Evolutionary conservation across 2,113 vertebrate genomes (phyloP).

Genomic region (Perca schrenkii): DNA sequence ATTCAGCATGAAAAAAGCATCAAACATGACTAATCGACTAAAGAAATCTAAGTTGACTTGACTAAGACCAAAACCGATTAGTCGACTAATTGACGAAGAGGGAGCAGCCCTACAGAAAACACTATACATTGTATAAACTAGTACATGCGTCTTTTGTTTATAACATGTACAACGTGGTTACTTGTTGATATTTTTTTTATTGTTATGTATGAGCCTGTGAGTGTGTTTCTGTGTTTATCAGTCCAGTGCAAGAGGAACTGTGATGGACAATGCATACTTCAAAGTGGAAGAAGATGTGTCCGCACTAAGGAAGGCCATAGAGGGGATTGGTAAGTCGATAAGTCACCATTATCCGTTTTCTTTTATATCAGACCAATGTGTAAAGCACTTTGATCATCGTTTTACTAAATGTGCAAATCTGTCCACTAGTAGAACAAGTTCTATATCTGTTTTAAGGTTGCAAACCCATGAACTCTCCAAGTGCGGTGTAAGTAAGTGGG

Average conservation of each 20-base stretch:
- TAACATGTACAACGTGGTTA: not conserved
- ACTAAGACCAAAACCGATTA: too few species aligned
- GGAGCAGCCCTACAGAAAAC: not conserved
- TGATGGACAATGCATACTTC: slow-evolving; percentile 85
- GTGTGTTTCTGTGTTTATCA: slow-evolving; percentile 56
- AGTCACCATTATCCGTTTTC: not conserved
- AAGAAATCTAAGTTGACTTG: too few species aligned
- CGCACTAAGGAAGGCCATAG: slow-evolving; percentile 85
- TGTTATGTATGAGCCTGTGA: not conserved
- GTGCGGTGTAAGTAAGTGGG: not conserved
- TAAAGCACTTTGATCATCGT: not conserved
- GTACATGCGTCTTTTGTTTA: not conserved
- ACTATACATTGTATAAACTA: not conserved
- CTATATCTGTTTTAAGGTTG: not conserved
- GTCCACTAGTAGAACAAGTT: not conserved
- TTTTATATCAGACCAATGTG: not conserved
- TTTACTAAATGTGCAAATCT: not conserved
- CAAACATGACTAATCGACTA: too few species aligned
- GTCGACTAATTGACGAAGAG: too few species aligned
- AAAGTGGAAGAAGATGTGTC: slow-evolving; percentile 86
- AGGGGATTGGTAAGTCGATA: slow-evolving; percentile 85
- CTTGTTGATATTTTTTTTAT: not conserved
- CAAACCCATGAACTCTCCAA: not conserved
- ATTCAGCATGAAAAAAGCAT: too few species aligned
- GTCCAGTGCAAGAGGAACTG: slow-evolving; percentile 84